phyloP scores from a whole-genome alignment of 1,140 invertebrate species.

The Ceratitis capitata region DNA sequence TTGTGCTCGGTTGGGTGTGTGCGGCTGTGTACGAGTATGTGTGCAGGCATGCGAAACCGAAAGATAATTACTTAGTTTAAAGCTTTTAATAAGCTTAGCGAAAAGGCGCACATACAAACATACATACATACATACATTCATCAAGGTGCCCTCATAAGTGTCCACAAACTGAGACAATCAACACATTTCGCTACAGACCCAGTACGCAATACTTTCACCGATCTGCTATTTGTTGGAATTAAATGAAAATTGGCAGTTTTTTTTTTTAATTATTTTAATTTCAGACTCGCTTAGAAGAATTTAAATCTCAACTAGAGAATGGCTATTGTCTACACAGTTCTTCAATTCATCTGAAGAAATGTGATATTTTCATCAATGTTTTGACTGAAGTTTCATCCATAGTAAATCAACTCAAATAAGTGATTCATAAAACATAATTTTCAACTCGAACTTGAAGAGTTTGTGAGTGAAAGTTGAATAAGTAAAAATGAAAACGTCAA shows the following conservation, averaged over 20 bases:
- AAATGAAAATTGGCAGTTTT: background rate
- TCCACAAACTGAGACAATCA: background rate
- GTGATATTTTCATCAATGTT: too few relatives aligned
- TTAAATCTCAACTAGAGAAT: too few relatives aligned
- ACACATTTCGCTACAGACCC: background rate
- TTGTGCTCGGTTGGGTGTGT: background rate
- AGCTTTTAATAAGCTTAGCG: conserved; percentile 7
- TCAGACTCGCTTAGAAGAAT: too few relatives aligned
- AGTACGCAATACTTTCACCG: background rate
- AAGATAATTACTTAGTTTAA: conserved; percentile 8
- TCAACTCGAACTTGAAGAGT: too few relatives aligned
- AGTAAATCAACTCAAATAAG: too few relatives aligned
- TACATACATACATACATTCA: background rate
- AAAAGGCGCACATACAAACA: background rate
- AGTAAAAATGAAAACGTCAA: background rate
- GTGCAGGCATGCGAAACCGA: background rate
- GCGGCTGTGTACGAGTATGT: background rate
- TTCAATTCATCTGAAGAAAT: too few relatives aligned
- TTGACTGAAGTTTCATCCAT: too few relatives aligned
- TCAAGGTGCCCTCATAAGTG: background rate
- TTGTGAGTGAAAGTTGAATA: background rate
- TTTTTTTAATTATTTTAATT: background rate
- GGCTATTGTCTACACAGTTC: too few relatives aligned
- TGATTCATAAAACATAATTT: background rate
- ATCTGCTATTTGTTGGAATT: background rate